Evolutionary conservation across 2,888 invertebrate species (phyloP).

Genomic region (Muscina levida): DNA sequence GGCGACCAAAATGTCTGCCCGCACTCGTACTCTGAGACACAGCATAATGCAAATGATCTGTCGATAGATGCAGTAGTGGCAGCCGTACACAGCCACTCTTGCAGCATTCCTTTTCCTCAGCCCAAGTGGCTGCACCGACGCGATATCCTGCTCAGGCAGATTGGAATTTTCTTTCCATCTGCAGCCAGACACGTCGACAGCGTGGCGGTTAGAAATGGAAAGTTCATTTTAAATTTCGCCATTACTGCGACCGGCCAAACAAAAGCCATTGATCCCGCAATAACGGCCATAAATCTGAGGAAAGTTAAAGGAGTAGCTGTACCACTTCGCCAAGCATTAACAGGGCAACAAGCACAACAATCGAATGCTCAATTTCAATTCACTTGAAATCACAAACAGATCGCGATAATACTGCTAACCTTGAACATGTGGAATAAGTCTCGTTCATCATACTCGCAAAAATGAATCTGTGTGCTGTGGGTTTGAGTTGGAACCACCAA

Average conservation of each 20-base stretch:
- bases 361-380: conserved; percentile 62
- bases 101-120: conserved; percentile 61
- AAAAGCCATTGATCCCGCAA: conserved; percentile 64
- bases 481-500: too few species aligned
- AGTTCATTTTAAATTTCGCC: conserved; percentile 56
- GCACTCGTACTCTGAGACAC: conserved; percentile 35
- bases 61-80: conserved; percentile 52
- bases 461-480: too few species aligned
- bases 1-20: conserved; percentile 11
- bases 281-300: conserved; percentile 53
- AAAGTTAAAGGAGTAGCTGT: conserved; percentile 60
- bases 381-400: conserved; percentile 60
- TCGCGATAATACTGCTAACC: conserved; percentile 59
- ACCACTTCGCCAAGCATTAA: conserved; percentile 47
- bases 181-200: conserved; percentile 52
- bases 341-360: conserved; percentile 53
- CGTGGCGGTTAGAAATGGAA: conserved; percentile 65
- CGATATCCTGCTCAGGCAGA: conserved; percentile 54
- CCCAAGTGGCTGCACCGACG: conserved; percentile 12
- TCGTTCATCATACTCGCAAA: neutral
- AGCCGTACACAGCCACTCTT: conserved; percentile 30
- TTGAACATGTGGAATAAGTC: conserved; percentile 57
- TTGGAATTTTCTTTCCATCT: conserved; percentile 57
- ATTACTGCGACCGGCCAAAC: conserved; percentile 56
- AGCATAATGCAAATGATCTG: conserved; percentile 64